A percentile compares a stretch with the other conserved stretches of the same genome.
Evolutionary conservation across 53 echinoderm and acorn worm species (phyloP).

Genomic region (Stichopus horrens): DNA sequence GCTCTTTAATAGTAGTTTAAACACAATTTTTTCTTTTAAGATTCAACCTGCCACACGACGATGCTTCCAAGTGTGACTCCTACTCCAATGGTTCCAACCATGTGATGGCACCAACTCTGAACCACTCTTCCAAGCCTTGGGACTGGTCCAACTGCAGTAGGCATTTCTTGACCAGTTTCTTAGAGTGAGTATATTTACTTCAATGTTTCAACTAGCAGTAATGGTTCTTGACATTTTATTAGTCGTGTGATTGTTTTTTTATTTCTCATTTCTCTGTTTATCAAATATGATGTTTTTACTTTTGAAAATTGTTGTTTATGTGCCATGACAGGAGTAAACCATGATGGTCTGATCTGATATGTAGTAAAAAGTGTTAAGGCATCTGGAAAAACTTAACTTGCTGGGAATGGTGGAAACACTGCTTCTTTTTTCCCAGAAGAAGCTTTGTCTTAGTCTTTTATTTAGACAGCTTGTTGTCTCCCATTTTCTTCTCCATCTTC

Average conservation of each 20-base stretch:
- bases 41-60: conserved; percentile 97
- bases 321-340: too few relatives aligned
- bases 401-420: too few relatives aligned
- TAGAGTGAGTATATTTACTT: conserved; percentile 77
- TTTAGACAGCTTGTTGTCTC: background rate
- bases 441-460: background rate
- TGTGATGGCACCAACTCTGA: conserved; percentile 96
- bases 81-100: conserved; percentile 57
- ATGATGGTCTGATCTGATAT: too few relatives aligned
- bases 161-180: conserved; percentile 68
- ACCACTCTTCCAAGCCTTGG: conserved; percentile 92
- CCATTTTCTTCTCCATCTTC: background rate
- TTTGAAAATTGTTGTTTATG: too few relatives aligned
- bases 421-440: background rate
- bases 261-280: too few relatives aligned
- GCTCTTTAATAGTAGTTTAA: too few relatives aligned
- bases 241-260: too few relatives aligned
- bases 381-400: too few relatives aligned
- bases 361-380: too few relatives aligned
- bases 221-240: background rate
- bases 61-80: conserved; percentile 74
- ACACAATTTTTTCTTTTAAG: conserved; percentile 47
- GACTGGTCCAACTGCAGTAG: conserved; percentile 92
- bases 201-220: background rate
- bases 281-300: too few relatives aligned